Percentiles rank a stretch among this genome's conserved stretches.
phyloP scores from a whole-genome alignment of 2,113 vertebrate species.

The Leptobrachium ailaonicum region DNA sequence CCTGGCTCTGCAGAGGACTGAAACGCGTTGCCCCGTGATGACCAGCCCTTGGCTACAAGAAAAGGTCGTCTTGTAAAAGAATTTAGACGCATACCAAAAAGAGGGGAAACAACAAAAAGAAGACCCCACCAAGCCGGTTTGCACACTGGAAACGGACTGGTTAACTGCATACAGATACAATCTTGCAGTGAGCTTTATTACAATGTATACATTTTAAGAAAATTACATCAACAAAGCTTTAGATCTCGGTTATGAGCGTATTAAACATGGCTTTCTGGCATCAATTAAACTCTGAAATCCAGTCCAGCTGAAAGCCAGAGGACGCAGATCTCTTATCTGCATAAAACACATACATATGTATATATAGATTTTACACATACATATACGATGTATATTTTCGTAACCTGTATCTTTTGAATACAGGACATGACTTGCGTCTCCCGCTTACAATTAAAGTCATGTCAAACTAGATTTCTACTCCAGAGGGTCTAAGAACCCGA shows the following conservation, averaged over 20 bases:
- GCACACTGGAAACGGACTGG: too few species aligned
- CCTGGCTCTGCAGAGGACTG: too few species aligned
- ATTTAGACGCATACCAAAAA: too few species aligned
- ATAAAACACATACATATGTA: not conserved
- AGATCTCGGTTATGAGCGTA: constrained; percentile 22
- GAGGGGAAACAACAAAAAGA: too few species aligned
- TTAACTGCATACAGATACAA: constrained; percentile 23
- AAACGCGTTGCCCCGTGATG: too few species aligned
- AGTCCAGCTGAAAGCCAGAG: constrained; percentile 30
- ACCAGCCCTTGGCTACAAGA: too few species aligned
- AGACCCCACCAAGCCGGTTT: too few species aligned
- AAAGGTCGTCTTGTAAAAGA: too few species aligned
- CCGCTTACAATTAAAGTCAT: constrained; percentile 10
- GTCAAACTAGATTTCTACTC: constrained; percentile 31
- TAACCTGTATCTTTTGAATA: constrained; percentile 25
- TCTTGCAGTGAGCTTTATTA: constrained; percentile 23
- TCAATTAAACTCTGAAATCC: constrained; percentile 35
- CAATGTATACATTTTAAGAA: constrained; percentile 30
- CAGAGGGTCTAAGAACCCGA: not conserved
- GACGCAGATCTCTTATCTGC: constrained; percentile 19
- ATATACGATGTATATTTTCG: constrained; percentile 17
- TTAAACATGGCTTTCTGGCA: constrained; percentile 43
- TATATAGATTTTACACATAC: too few species aligned
- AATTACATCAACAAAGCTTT: constrained; percentile 34
- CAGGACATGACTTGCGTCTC: constrained; percentile 8